These are phyloP conservation scores for Cyprinodon brontotheroides DNA, from an alignment of 2,113 vertebrate genomes.

Conservation along the genomic window DNA sequence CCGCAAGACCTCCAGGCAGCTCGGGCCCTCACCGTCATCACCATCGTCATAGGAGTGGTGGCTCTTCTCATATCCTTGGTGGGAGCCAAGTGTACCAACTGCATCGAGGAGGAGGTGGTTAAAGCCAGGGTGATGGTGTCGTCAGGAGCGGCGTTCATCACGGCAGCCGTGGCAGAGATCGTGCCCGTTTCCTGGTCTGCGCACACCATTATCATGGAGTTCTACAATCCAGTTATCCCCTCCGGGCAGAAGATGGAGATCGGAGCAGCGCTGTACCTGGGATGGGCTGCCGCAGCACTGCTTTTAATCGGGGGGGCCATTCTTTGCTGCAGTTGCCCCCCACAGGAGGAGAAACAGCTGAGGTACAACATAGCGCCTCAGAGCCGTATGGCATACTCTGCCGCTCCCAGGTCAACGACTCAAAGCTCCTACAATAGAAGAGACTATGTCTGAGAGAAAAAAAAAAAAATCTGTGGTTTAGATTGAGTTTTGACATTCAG, in stretches of 20 bases:
- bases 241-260: slow-evolving; percentile 89
- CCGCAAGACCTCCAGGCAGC: slow-evolving; percentile 91
- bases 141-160: slow-evolving; percentile 85
- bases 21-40: slow-evolving; percentile 86
- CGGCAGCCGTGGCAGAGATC: slow-evolving; percentile 82
- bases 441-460: slow-evolving; percentile 88
- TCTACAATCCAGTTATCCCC: slow-evolving; percentile 86
- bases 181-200: slow-evolving; percentile 94
- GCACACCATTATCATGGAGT: slow-evolving; percentile 87
- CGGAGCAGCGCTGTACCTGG: slow-evolving; percentile 87
- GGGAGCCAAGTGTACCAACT: slow-evolving; percentile 95
- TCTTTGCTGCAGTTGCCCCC: slow-evolving; percentile 93
- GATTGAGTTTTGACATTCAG: neutral
- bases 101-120: slow-evolving; percentile 86
- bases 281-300: slow-evolving; percentile 88
- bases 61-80: slow-evolving; percentile 86
- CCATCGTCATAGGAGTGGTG: slow-evolving; percentile 85
- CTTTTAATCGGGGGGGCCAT: slow-evolving; percentile 86
- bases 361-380: slow-evolving; percentile 75
- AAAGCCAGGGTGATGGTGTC: slow-evolving; percentile 91
- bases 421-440: slow-evolving; percentile 84
- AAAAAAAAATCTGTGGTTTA: neutral
- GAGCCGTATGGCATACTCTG: slow-evolving; percentile 84
- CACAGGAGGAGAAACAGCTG: slow-evolving; percentile 72
- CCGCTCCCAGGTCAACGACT: slow-evolving; percentile 80